Conservation (phyloP, 35 echinoderm and acorn worm species). For the Lytechinus pictus region DNA sequence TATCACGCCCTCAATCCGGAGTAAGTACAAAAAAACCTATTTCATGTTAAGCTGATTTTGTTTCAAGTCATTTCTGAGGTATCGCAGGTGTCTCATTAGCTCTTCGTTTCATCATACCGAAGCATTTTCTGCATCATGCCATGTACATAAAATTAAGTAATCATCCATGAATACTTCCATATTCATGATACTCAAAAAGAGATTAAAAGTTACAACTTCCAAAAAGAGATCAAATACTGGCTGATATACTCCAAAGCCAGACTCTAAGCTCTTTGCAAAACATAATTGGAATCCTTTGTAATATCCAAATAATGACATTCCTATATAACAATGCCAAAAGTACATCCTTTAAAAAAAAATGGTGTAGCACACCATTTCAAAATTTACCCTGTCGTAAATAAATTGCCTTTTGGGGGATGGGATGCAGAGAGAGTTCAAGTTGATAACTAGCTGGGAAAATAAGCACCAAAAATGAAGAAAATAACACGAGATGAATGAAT, state of each 20-base stretch:
- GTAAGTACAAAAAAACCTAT: conserved; percentile 15
- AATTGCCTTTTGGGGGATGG: not conserved
- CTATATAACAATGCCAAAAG: not conserved
- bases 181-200: not conserved
- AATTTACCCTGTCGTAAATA: not conserved
- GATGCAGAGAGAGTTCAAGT: not conserved
- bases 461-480: not conserved
- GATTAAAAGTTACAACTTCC: not conserved
- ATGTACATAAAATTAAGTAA: not conserved
- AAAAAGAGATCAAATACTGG: not conserved
- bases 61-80: not conserved
- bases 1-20: not conserved
- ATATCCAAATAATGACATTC: not conserved
- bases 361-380: not conserved
- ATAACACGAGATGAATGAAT: not conserved
- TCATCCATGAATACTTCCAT: not conserved
- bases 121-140: not conserved
- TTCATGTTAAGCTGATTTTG: not conserved
- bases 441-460: not conserved
- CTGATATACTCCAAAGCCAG: not conserved
- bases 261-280: not conserved
- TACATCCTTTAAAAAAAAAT: not conserved
- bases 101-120: not conserved
- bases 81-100: not conserved
- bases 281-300: too few relatives aligned